Evolutionary conservation across 2,113 vertebrate genomes (phyloP).

Genomic region (Indicator maculatus): DNA sequence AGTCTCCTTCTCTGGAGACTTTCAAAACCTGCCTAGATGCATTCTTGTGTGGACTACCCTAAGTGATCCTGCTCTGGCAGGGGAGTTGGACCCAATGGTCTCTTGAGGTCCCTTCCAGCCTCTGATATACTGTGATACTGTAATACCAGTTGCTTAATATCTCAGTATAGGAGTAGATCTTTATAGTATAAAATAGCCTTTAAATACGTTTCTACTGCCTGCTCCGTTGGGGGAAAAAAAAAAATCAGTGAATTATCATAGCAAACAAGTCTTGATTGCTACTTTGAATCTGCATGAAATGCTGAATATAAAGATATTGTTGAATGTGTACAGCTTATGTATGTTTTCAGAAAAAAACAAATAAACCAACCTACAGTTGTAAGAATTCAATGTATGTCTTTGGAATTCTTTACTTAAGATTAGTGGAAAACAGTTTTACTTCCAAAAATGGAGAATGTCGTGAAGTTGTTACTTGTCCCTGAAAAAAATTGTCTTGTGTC

Average conservation of each 20-base stretch:
- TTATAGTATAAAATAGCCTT: not conserved
- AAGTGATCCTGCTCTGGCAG: no score
- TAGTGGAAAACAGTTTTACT: not conserved
- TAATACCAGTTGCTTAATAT: not conserved
- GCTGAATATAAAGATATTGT: not conserved
- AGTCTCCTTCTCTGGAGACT: no score
- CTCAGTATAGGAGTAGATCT: not conserved
- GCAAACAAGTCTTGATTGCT: not conserved
- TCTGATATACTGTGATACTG: no score
- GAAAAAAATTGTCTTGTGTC: not conserved
- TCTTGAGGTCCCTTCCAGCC: no score
- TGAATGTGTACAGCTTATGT: not conserved
- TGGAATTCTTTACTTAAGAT: not conserved
- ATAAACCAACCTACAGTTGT: accelerated
- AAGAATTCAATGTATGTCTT: not conserved
- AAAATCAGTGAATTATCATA: not conserved
- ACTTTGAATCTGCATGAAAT: not conserved
- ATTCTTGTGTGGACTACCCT: no score
- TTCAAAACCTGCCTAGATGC: no score
- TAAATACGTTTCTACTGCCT: not conserved
- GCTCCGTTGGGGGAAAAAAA: not conserved
- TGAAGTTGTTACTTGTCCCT: not conserved
- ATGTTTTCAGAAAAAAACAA: not conserved
- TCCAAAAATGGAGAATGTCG: not conserved
- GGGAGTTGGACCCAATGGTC: no score